Conservation (phyloP, 2,888 invertebrate species). For the Noctua fimbriata region DNA sequence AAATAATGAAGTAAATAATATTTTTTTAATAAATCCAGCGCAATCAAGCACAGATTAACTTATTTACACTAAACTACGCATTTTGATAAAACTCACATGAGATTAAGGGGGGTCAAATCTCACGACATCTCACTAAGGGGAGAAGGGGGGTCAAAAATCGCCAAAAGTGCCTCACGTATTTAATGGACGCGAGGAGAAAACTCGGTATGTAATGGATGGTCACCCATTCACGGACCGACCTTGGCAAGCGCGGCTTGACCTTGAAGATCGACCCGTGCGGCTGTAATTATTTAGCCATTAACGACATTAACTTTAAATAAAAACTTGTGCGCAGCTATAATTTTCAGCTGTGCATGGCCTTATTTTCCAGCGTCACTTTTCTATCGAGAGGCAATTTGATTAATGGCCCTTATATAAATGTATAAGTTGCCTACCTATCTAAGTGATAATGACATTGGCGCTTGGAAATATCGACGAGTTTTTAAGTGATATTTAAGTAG, state of each 20-base stretch:
- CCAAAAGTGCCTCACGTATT: no score
- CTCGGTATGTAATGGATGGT: neutral
- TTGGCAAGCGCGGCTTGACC: neutral
- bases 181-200: neutral
- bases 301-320: no score
- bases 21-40: no score
- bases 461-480: conserved; percentile 17
- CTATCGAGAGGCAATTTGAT: conserved; percentile 32
- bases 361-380: conserved; percentile 21
- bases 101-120: no score
- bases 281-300: neutral
- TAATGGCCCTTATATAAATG: conserved; percentile 10
- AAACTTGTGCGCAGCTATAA: neutral
- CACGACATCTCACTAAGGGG: no score
- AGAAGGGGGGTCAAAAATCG: no score
- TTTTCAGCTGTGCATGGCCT: neutral
- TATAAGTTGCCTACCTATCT: conserved; percentile 15
- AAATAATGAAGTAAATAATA: no score
- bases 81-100: no score
- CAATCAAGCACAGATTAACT: no score
- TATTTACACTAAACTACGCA: no score
- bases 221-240: neutral
- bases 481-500: conserved; percentile 24
- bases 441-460: conserved; percentile 20
- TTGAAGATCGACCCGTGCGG: neutral